These are phyloP conservation scores for Carapus acus DNA, from an alignment of 2,797 vertebrate species.

Conservation along the genomic window DNA sequence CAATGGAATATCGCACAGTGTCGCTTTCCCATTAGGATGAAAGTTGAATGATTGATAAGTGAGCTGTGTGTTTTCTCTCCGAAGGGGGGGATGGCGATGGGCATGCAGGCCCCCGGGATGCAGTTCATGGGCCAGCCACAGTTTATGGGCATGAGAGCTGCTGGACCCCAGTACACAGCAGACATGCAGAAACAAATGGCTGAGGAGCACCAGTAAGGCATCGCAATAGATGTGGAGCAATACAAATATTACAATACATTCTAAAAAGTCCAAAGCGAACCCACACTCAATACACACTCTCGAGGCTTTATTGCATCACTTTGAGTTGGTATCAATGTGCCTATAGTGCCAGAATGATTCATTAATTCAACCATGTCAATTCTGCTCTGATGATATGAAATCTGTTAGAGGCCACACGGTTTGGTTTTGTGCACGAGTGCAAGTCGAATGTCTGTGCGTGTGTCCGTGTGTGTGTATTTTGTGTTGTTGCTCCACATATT, in stretches of 20 bases:
- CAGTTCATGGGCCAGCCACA: slow-evolving; percentile 86
- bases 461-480: too few relatives aligned
- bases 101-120: slow-evolving; percentile 85
- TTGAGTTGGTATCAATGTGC: too few relatives aligned
- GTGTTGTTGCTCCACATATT: background rate
- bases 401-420: too few relatives aligned
- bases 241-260: too few relatives aligned
- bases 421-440: too few relatives aligned
- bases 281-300: too few relatives aligned
- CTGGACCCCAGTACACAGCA: slow-evolving; percentile 82
- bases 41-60: background rate
- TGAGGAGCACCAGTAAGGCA: slow-evolving; percentile 93
- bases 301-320: too few relatives aligned
- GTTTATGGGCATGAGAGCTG: slow-evolving; percentile 86
- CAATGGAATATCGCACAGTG: slow-evolving; percentile 7
- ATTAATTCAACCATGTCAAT: too few relatives aligned
- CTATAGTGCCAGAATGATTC: too few relatives aligned
- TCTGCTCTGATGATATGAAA: too few relatives aligned
- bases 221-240: too few relatives aligned
- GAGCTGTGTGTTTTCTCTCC: background rate
- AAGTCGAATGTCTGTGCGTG: background rate
- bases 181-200: slow-evolving; percentile 98
- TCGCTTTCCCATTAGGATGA: background rate
- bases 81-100: slow-evolving; percentile 88
- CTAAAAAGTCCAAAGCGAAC: too few relatives aligned